These are phyloP conservation scores for Vanessa cardui DNA, from an alignment of 2,888 invertebrate genomes.

Conservation along the genomic window DNA sequence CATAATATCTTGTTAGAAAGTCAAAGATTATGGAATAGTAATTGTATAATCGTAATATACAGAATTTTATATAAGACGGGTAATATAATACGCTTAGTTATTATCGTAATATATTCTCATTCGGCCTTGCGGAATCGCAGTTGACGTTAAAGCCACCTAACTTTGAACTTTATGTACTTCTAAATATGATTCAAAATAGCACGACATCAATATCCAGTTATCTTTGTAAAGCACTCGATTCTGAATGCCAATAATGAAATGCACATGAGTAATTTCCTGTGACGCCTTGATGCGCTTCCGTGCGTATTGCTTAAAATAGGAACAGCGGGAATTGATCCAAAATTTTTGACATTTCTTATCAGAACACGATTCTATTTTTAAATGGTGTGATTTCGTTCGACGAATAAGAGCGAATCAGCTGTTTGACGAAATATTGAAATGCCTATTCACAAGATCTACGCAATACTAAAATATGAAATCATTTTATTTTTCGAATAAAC, in stretches of 20 bases:
- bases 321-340: not conserved
- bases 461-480: too few relatives aligned
- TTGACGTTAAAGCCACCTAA: not conserved
- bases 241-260: not conserved
- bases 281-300: constrained; percentile 5
- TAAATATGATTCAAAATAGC: not conserved
- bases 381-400: too few relatives aligned
- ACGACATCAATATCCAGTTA: not conserved
- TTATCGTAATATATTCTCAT: not conserved
- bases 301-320: constrained; percentile 5
- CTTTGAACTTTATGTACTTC: not conserved
- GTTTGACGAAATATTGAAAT: too few relatives aligned
- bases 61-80: not conserved
- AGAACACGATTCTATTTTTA: not conserved
- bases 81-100: not conserved
- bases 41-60: too few relatives aligned
- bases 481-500: too few relatives aligned
- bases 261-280: constrained; percentile 14
- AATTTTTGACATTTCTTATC: too few relatives aligned
- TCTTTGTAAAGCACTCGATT: not conserved
- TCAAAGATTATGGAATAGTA: too few relatives aligned
- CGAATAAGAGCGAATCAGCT: too few relatives aligned
- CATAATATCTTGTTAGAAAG: too few relatives aligned
- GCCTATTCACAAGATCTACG: too few relatives aligned
- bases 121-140: constrained; percentile 1